A percentile compares a stretch with the other conserved stretches of the same genome.
Conservation (phyloP, 2,888 invertebrate genomes). For the Nomada flava region DNA sequence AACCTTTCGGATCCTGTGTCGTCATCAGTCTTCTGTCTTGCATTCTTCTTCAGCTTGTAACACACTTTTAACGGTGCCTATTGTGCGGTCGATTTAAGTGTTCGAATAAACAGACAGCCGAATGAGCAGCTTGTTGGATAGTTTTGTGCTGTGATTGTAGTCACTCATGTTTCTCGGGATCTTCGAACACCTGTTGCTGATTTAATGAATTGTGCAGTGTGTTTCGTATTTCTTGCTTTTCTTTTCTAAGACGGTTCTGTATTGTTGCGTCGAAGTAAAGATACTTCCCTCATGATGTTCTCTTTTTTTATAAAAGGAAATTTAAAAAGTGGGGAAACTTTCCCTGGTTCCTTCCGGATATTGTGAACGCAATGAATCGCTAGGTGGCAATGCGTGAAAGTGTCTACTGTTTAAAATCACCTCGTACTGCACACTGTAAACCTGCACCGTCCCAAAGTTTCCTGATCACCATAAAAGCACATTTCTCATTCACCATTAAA, state of each 20-base stretch:
- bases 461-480: constrained; percentile 12
- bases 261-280: too few relatives aligned
- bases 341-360: too few relatives aligned
- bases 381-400: constrained; percentile 2
- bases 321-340: too few relatives aligned
- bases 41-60: constrained; percentile 39
- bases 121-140: not conserved
- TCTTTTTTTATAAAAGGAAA: too few relatives aligned
- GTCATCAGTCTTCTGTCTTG: constrained; percentile 10
- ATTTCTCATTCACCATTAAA: constrained; percentile 7
- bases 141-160: not conserved
- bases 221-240: not conserved
- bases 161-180: constrained; percentile 32
- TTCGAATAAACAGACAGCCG: constrained; percentile 12
- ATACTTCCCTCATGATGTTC: too few relatives aligned
- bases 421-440: not conserved
- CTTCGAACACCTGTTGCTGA: not conserved
- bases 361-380: too few relatives aligned
- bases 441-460: constrained; percentile 1
- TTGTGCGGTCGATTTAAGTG: not conserved
- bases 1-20: constrained; percentile 38
- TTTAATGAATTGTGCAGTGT: too few relatives aligned
- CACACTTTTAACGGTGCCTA: not conserved
- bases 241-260: too few relatives aligned
- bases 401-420: constrained; percentile 21